phyloP scores from a whole-genome alignment of 2,888 invertebrate species.

The Yponomeuta cagnagella region DNA sequence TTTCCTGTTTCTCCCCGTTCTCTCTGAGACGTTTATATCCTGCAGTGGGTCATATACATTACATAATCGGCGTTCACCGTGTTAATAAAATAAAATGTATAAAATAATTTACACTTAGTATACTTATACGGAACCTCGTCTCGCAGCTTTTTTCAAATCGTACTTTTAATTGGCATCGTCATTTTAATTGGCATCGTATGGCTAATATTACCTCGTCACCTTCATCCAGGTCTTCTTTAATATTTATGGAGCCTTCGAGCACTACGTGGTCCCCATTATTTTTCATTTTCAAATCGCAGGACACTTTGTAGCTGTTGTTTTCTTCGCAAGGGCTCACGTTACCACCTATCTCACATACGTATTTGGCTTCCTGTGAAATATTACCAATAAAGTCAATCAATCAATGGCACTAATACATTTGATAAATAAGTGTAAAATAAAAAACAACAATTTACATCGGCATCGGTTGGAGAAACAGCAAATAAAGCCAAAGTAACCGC shows the following conservation, averaged over 20 bases:
- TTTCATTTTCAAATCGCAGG: neutral
- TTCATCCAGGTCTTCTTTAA: neutral
- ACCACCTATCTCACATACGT: neutral
- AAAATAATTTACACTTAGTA: no score
- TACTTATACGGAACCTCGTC: no score
- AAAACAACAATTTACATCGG: neutral
- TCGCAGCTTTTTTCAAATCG: no score
- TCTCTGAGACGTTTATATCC: no score
- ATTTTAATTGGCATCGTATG: no score
- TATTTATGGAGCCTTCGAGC: neutral
- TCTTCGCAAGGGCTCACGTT: neutral
- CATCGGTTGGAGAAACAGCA: neutral
- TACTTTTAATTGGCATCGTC: no score
- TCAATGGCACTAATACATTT: no score
- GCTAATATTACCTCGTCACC: neutral
- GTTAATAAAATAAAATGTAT: no score
- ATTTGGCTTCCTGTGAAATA: neutral
- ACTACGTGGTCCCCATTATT: neutral
- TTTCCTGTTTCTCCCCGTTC: no score
- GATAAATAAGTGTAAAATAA: neutral
- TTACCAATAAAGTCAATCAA: neutral
- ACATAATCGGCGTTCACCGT: no score
- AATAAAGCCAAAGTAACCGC: neutral
- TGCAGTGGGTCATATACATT: no score
- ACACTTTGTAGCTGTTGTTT: neutral